Base-by-base conservation (phyloP, 2,888 invertebrate genomes). In the Leucophenga montana region DNA sequence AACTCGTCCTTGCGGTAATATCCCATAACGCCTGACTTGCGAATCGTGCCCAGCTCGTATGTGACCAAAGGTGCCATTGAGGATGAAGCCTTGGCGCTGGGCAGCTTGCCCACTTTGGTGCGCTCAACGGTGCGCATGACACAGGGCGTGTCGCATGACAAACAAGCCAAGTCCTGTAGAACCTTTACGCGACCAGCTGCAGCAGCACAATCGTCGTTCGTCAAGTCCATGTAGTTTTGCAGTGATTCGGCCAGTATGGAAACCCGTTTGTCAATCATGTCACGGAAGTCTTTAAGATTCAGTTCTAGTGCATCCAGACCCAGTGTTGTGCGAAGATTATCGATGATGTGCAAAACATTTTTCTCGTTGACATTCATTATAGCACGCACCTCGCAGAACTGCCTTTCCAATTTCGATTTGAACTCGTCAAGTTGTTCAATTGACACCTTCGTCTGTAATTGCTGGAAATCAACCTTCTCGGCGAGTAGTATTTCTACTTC, bases 121-220 rank as follows among this genome's bases (percentile, higher is more conserved):
- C 90, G 82, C 27, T 92, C 90, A 16, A 92, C 90, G n/a, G 90
- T 91, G 22, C 89, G 88, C 94, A 95, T 95, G 3, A 93, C 91
- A 1, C 92, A 94, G 31, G 92, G 91, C 46, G 93, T 93, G 78
- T 95, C 94, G 80, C 95, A 95, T 0, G 94, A 94, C 79, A 95
- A 91, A 82, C 95, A 95, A 76, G 93, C 92, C 16, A 95, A 91
- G 76, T 94, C 92, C 78, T 93, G 93, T 18, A 95, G 87, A 18
- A 93, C 88, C 85, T 91, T 92, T 68, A 89, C 90, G 85, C 93
- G 94, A 0, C 93, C 91, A 3, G 94, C 95, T 3, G 94, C 94
- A 0, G 95, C 94, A 73, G 94, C 93, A 0, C 90, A 91, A 0
- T 85, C 85, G n/a, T 87, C 86, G 31, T 86, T 82, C 8, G 88